phyloP scores from a whole-genome alignment of 2,797 vertebrate genomes.

The Darevskia nairensis region DNA sequence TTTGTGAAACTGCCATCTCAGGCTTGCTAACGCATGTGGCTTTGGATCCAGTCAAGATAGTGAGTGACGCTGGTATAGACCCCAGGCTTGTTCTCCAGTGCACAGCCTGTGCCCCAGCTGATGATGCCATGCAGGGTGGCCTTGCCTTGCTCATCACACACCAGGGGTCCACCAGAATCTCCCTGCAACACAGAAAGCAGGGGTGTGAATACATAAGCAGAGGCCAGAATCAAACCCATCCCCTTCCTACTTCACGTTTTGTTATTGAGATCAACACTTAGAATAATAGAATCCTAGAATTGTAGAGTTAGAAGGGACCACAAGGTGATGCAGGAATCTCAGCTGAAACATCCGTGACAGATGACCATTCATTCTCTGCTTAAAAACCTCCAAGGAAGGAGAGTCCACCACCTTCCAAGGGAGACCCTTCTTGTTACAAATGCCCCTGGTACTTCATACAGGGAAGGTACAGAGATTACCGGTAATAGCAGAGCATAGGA shows the following conservation, averaged over 20 bases:
- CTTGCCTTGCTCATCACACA: conserved; percentile 62
- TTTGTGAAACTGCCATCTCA: neutral
- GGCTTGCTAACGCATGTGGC: conserved; percentile 38
- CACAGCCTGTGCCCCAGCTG: conserved; percentile 76
- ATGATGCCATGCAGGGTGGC: conserved; percentile 65
- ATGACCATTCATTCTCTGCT: too few relatives aligned
- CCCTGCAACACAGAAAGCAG: conserved; percentile 53
- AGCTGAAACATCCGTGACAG: too few relatives aligned
- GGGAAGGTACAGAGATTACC: too few relatives aligned
- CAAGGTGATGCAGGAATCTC: too few relatives aligned
- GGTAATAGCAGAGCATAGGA: too few relatives aligned
- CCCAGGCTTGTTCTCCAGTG: conserved; percentile 68
- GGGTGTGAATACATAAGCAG: neutral
- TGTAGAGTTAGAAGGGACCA: too few relatives aligned
- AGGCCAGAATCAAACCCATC: neutral
- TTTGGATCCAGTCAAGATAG: conserved; percentile 70
- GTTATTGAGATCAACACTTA: neutral
- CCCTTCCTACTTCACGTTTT: neutral
- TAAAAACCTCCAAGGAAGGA: too few relatives aligned
- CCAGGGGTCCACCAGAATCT: conserved; percentile 75
- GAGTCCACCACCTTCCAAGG: too few relatives aligned
- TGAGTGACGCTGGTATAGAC: conserved; percentile 69
- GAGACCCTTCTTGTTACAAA: too few relatives aligned
- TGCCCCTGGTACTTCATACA: too few relatives aligned
- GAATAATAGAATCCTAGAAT: too few relatives aligned